Base-by-base conservation (phyloP, 2,113 vertebrate species). In the Lepisosteus osseus region DNA sequence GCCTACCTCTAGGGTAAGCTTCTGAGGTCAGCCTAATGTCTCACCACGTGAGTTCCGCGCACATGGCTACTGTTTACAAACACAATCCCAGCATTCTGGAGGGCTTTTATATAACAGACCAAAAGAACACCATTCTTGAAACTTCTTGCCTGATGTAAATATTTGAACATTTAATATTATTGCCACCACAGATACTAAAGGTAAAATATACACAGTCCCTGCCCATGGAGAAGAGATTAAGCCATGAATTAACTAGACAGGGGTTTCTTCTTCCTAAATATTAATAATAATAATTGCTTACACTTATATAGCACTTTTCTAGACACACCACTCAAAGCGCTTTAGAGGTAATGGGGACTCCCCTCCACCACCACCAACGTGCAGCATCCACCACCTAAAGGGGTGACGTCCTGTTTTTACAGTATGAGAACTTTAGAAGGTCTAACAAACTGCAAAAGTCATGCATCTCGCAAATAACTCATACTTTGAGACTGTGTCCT, bases 11-110 rank as follows among this genome's bases (percentile, higher is more conserved):
- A 45, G 12, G 68, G 68, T 80, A 44, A 78, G 79, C 77, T 68
- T 81, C 82, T 72, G 51, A 79, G 83, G 83, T 82, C 85, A 77
- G 68, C 70, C 72, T 67, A 72, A 70, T 76, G 87, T 74, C 81
- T 79, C 72, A 67, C 85, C 89, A 87, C 68, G 85, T 91, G 89
- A 81, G 80, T 70, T 11, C 29, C 2, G 61, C 54, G 79, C 93
- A 92, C 89, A 73, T 91, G 92, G 91, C 85, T 82, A 77, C 69
- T 93, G 92, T 95, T 94, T 94, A 93, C 88, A 93, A 92, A 95
- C 91, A 91, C 84, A 75, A 87, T 88, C 87, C 85, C 88, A 90
- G 84, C 87, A 90, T 89, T 92, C 89, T 71, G 67, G 78, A 67
- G 56, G 67, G 70, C 68, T 71, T 77, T 91, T 91, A 87, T 86